A percentile compares a stretch with the other conserved stretches of the same genome.
Conservation (phyloP, 2,797 vertebrate species). For the Sebastiscus albofasciatus region DNA sequence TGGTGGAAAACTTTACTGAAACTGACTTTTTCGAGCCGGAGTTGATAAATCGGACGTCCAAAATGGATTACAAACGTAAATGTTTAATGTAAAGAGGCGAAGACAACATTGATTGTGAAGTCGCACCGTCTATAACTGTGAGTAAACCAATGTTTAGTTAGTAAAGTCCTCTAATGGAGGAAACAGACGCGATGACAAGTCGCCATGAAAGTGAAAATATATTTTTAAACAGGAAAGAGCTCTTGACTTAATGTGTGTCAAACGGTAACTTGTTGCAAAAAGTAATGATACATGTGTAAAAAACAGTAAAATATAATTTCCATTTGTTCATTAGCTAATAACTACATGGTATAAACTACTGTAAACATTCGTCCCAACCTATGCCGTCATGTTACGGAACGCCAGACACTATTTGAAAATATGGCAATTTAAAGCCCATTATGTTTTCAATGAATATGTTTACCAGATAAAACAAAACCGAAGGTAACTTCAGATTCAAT, state of each 20-base stretch:
- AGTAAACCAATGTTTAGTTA: conserved; percentile 42
- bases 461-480: fast-evolving
- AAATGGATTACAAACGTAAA: conserved; percentile 22
- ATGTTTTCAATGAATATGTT: background rate
- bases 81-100: background rate
- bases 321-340: background rate
- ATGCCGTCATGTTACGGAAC: background rate
- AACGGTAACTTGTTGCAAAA: background rate
- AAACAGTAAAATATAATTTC: fast-evolving
- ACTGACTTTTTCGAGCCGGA: background rate
- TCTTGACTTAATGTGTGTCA: background rate
- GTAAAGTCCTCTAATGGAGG: conserved; percentile 69
- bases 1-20: conserved; percentile 28
- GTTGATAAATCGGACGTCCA: fast-evolving
- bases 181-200: conserved; percentile 56
- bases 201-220: conserved; percentile 59
- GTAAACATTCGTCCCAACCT: background rate
- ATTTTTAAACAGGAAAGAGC: background rate
- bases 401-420: background rate
- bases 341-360: background rate
- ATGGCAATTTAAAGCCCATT: background rate
- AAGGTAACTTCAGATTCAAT: background rate
- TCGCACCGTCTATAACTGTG: conserved; percentile 35
- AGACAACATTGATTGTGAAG: background rate
- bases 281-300: background rate